Evolutionary conservation across 1,140 invertebrate genomes (phyloP).

Genomic region (Drosophila mojavensis): DNA sequence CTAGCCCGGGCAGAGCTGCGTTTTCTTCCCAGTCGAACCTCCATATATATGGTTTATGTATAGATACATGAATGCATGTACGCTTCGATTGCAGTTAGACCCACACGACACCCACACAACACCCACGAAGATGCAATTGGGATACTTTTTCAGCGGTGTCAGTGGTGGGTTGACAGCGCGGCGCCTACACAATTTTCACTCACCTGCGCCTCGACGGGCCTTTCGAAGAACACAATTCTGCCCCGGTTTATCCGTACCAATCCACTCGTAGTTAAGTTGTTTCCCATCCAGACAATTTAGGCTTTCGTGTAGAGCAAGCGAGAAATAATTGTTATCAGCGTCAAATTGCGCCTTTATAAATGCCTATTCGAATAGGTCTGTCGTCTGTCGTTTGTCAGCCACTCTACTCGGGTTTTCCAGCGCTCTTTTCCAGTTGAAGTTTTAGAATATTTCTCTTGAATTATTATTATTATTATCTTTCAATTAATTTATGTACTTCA

Average conservation of each 20-base stretch:
- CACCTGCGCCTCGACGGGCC: conserved; percentile 52
- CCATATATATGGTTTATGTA: background rate
- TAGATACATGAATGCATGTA: conserved; percentile 1
- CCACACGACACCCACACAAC: conserved; percentile 9
- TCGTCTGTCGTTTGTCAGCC: background rate
- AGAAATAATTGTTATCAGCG: conserved; percentile 7
- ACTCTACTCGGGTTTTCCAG: background rate
- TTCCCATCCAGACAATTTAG: conserved; percentile 58
- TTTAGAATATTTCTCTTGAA: background rate
- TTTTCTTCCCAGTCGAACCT: background rate
- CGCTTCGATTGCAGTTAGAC: conserved; percentile 2
- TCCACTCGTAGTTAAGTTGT: conserved; percentile 46
- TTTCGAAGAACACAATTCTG: conserved; percentile 48
- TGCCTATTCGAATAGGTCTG: background rate
- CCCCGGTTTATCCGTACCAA: conserved; percentile 48
- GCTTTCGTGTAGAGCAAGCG: background rate
- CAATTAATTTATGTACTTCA: conserved; percentile 5
- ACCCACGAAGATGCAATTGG: conserved; percentile 15
- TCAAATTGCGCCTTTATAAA: conserved; percentile 18
- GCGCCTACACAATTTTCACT: conserved; percentile 25
- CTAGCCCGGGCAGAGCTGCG: background rate
- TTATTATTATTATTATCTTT: background rate
- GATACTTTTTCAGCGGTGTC: background rate
- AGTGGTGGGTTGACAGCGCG: background rate
- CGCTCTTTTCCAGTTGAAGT: background rate